phyloP scores from a whole-genome alignment of 2,113 vertebrate species.

The Phalacrocorax carbo region DNA sequence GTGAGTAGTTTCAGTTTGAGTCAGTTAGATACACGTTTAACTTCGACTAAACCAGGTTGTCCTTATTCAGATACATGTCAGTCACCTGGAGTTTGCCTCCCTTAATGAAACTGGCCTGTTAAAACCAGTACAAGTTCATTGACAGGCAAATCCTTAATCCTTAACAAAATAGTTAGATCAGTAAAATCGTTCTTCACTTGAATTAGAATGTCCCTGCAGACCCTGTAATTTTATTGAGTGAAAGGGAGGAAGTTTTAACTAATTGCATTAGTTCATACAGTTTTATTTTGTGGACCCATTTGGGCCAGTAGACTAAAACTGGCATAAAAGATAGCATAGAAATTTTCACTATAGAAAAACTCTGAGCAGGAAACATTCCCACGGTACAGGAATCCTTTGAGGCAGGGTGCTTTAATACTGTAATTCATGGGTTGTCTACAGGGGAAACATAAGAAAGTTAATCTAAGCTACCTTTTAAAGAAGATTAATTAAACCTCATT shows the following conservation, averaged over 20 bases:
- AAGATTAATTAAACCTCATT: conserved; percentile 30
- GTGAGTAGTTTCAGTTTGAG: neutral
- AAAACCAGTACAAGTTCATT: neutral
- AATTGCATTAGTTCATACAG: neutral
- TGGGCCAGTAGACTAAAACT: neutral
- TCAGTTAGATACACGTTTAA: neutral
- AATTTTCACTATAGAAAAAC: neutral
- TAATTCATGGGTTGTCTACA: neutral
- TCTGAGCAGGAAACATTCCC: neutral
- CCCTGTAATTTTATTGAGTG: neutral
- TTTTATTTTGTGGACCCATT: neutral
- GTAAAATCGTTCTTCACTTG: neutral
- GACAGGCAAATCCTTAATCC: neutral
- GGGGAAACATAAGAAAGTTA: neutral
- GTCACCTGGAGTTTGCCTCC: neutral
- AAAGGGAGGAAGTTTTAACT: neutral
- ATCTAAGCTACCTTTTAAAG: conserved; percentile 10
- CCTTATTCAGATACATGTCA: neutral
- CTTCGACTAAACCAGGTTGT: neutral
- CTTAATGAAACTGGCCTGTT: neutral
- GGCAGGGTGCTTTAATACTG: neutral
- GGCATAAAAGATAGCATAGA: neutral
- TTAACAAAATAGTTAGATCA: neutral
- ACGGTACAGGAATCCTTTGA: neutral
- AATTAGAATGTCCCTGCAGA: neutral